Base-by-base conservation (phyloP, 2,113 vertebrate species). In the Electrona antarctica region DNA sequence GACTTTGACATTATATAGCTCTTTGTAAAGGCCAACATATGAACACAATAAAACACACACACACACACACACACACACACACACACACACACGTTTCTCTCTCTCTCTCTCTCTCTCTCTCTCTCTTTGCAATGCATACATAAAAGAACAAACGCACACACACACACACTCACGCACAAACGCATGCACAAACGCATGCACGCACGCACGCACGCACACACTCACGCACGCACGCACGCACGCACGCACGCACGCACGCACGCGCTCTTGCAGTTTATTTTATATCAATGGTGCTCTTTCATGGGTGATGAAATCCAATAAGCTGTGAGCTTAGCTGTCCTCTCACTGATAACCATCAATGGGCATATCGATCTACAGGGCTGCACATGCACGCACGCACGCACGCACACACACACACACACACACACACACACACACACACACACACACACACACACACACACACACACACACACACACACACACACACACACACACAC, bases 241-340 rank as follows among this genome's bases (percentile, higher is more conserved):
- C n/a, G 28, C 49, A 13, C 58, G 67, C 15, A 65, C 2, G 45
- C 49, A 45, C 58, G 68, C 12, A 52, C 75, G 65, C 81, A 71
- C 64, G 67, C 61, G 48, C 21, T 79, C 71, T 63, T 72, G 69
- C 52, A 60, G 69, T 57, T 77, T 74, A 49, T 81, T 88, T 83
- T 78, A 77, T 72, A 74, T 60, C 69, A 45, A 60, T 41, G 71
- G 76, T 88, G 88, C 79, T 85, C 87, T 89, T 90, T 92, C 88
- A 89, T 83, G 83, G 83, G 70, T 83, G 87, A 92, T 92, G 90
- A 90, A 92, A 92, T 93, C 91, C 91, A 92, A 93, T 93, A 90
- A 92, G 88, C 89, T 85, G 85, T 78, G 84, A 86, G 77, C 85
- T 90, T 88, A 89, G 88, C 81, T 87, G 86, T 84, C 85, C 90